These are phyloP conservation scores for Temnopleurus reevesii DNA, from an alignment of 53 echinoderm and acorn worm species.

Conservation along the genomic window DNA sequence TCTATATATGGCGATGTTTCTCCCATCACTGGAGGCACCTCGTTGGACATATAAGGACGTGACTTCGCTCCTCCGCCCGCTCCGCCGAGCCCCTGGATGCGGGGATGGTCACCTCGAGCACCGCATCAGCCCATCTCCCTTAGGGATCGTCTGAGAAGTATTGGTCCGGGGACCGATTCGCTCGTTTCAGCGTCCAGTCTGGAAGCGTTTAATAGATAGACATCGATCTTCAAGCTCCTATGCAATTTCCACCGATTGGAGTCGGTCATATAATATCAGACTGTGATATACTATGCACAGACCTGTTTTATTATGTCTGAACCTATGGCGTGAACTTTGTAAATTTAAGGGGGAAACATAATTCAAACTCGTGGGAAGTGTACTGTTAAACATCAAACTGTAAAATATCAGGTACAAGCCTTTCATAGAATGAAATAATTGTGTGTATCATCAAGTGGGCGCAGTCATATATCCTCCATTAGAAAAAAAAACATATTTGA, in stretches of 20 bases:
- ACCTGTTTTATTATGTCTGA: not conserved
- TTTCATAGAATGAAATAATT: too few relatives aligned
- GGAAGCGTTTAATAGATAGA: not conserved
- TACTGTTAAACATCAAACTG: too few relatives aligned
- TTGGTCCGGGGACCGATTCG: not conserved
- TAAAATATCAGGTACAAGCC: too few relatives aligned
- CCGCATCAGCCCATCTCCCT: conserved; percentile 23
- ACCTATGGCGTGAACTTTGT: too few relatives aligned
- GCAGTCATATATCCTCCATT: too few relatives aligned
- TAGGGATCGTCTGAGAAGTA: conserved; percentile 49
- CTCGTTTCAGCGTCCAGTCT: not conserved
- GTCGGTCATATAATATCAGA: too few relatives aligned
- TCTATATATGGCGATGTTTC: conserved; percentile 41
- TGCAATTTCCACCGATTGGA: not conserved
- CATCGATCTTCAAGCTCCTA: not conserved
- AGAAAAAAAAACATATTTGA: too few relatives aligned
- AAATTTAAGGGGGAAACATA: too few relatives aligned
- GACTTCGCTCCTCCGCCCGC: conserved; percentile 13
- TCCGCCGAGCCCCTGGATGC: conserved; percentile 21
- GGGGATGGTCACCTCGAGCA: not conserved
- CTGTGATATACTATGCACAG: not conserved
- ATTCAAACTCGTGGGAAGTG: too few relatives aligned
- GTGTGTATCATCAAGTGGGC: too few relatives aligned
- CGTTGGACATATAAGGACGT: conserved; percentile 45
- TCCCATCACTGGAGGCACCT: conserved; percentile 41